Evolutionary conservation across 2,797 vertebrate species (phyloP), one percentile per base, ranked within the genome.

Genomic region (Coendou prehensilis): DNA sequence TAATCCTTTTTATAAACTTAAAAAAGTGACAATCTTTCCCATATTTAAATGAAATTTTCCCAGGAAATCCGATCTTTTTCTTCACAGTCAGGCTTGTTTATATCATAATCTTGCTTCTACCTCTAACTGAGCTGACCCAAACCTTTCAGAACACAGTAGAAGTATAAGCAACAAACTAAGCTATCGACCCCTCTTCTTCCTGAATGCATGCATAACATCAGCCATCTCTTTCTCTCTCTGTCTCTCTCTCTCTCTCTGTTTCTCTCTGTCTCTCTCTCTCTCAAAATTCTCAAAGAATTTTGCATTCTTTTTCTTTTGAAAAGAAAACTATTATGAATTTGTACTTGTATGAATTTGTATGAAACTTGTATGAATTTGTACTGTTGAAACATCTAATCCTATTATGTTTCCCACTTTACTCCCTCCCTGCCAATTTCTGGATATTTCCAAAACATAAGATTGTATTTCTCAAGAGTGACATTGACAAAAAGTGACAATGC

Each of bases 131-230:
- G 20, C 79, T 88, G 87, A 91, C 83, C 50, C 63, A 80, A 75
- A 92, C 88, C 79, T 85, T 85, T 92, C 57, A 83, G 87, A 78
- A 91, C 28, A 71, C 47, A 78, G 78, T 30, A 89, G 87, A 87
- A 87, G 37, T 22, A 6, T 26, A 61, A 50, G 50, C 50, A 50
- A 50, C 5, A 50, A 50, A 86, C 67, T 45, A 63, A 20, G 54
- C 79, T 80, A 47, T 37, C 80, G n/a, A 22, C 45, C 56, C 56
- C 56, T 45, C 56, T 80, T 64, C 20, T 20, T 69, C 45, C 83
- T 30, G 37, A 37, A 41, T 15, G 20, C 30, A 76, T 22, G 26
- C 15, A 81, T 88, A 96, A 85, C 76, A 83, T 67, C 73, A 80
- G 47, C 83, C 85, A 50, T 80, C 83, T 61, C 17, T 93, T 47